phyloP scores from a whole-genome alignment of 2,888 invertebrate species.

The Athalia rosae region DNA sequence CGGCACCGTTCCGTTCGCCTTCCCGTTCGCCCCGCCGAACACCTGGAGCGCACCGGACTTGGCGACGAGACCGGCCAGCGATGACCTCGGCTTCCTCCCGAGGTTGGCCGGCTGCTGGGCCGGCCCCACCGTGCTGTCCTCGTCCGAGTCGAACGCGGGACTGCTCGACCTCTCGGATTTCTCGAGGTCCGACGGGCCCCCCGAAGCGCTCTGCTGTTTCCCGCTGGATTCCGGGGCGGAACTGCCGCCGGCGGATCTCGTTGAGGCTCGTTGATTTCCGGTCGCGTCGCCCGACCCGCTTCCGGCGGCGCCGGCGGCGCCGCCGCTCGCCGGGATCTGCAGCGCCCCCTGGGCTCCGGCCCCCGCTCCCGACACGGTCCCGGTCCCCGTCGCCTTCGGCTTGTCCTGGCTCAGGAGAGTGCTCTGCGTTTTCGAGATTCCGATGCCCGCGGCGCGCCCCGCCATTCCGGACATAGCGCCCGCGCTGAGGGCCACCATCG shows the following conservation, averaged over 20 bases:
- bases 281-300: conserved; percentile 61
- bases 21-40: conserved; percentile 62
- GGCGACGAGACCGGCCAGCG: conserved; percentile 81
- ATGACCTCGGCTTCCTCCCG: conserved; percentile 74
- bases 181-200: conserved; percentile 77
- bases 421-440: conserved; percentile 84
- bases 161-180: conserved; percentile 92
- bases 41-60: conserved; percentile 79
- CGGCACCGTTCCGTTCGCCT: conserved; percentile 65
- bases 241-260: conserved; percentile 9
- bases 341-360: conserved; percentile 73
- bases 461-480: conserved; percentile 95
- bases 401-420: conserved; percentile 84
- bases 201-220: conserved; percentile 52
- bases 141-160: conserved; percentile 95
- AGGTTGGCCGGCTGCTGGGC: conserved; percentile 56
- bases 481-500: conserved; percentile 93
- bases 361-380: conserved; percentile 73
- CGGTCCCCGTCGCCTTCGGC: conserved; percentile 76
- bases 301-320: conserved; percentile 61
- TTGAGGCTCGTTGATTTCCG: conserved; percentile 44
- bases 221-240: conserved; percentile 37
- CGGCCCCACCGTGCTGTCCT: conserved; percentile 83
- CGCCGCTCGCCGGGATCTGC: conserved; percentile 53
- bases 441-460: conserved; percentile 90